Base-by-base conservation (phyloP, 2,113 vertebrate species). In the Ictidomys tridecemlineatus region DNA sequence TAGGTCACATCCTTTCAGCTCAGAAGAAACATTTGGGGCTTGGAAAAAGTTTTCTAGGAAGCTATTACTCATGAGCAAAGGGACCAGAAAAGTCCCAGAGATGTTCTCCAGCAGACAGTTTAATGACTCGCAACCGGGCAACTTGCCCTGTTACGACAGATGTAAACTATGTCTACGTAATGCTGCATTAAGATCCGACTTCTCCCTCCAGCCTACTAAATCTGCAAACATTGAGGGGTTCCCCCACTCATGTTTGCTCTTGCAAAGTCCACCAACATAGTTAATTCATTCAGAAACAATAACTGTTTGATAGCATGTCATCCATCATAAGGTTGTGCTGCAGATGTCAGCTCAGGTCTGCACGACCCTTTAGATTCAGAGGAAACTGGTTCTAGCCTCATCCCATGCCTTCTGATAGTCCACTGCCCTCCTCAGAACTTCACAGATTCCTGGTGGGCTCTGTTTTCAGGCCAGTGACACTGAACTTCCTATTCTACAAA, bases 41-140 rank as follows among this genome's bases (percentile, higher is more conserved):
- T 85, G 56, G 34, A 76, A 97, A 85, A 89, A 39, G 87, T 95
- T 96, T 96, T 98, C 97, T 96, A 97, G 97, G 95, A 97, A 97
- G 93, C 85, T 88, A 97, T 97, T 96, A 97, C 92, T 97, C 90
- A 91, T 30, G 78, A 95, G 63, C 90, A 70, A 93, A 95, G 67
- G 37, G 48, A 96, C 67, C 76, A 93, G 70, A 84, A 78, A 89
- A 90, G 45, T 93, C 83, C 56, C 76, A 74, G 85, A 92, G 87
- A 77, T 42, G 51, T 85, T 91, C 48, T 73, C 79, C 48, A 86
- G 70, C 86, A 91, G 42, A 70, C 61, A 70, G 4, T 45, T 93
- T 58, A 84, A 90, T 97, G 95, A 77, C 90, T 97, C 26, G 7
- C 58, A n/a, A 83, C 76, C 39, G 48, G 94, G 82, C 88, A 79